Percentiles rank a stretch among this genome's conserved stretches.
Conservation (phyloP, 2,113 vertebrate species). For the Chionis minor region DNA sequence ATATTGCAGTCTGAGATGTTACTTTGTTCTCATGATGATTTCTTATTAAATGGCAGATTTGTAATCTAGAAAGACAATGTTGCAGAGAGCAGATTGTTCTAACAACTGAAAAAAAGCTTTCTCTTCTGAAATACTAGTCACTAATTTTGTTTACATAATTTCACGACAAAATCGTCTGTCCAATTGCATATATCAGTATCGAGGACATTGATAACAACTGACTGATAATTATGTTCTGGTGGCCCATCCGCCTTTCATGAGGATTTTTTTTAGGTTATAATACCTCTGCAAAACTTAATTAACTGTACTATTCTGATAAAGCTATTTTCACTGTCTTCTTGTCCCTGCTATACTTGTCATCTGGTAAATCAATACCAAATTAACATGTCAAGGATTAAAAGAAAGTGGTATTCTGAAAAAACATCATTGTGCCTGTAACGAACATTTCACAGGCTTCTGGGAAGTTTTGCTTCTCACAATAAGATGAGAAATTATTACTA, state of each 20-base stretch:
- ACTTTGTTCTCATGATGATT: background rate
- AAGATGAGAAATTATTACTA: background rate
- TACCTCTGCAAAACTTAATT: background rate
- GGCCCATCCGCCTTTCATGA: background rate
- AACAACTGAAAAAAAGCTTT: background rate
- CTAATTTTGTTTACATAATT: background rate
- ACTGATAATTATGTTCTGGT: background rate
- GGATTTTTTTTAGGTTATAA: background rate
- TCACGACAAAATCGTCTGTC: background rate
- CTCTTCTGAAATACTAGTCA: background rate
- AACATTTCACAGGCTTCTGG: background rate
- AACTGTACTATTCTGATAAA: background rate
- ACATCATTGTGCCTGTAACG: background rate
- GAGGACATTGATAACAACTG: background rate
- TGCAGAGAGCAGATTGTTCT: background rate
- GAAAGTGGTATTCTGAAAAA: background rate
- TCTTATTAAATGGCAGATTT: background rate
- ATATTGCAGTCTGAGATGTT: rapidly evolving
- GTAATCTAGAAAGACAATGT: background rate
- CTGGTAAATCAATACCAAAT: background rate
- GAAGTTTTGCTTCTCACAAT: background rate
- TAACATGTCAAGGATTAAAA: background rate
- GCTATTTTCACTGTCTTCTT: background rate
- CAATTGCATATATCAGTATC: background rate
- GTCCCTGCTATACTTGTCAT: background rate